Conservation (phyloP, 2,888 invertebrate species). For the Penaeus monodon region DNA sequence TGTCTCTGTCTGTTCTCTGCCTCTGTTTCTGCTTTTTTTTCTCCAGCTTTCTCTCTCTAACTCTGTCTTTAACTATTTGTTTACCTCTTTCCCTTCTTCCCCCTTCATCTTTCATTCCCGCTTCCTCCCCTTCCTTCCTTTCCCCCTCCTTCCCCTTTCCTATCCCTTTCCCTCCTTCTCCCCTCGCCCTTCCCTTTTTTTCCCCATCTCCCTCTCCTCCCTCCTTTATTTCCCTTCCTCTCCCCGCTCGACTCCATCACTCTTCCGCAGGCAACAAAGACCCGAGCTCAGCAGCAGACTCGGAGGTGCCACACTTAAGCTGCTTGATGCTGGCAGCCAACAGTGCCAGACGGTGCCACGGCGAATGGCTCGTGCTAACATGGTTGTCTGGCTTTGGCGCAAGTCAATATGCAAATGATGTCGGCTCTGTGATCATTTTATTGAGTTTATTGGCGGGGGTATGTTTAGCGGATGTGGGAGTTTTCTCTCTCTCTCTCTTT, state of each 20-base stretch:
- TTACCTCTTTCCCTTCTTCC: not conserved
- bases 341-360: too few species aligned
- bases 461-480: not conserved
- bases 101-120: accelerated
- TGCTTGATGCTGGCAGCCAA: too few species aligned
- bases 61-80: too few species aligned
- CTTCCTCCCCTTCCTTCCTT: accelerated
- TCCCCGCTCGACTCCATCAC: not conserved
- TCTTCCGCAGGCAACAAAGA: not conserved
- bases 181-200: not conserved
- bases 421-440: not conserved
- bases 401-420: too few species aligned
- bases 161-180: not conserved
- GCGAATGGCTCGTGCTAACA: too few species aligned
- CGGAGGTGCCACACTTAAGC: too few species aligned
- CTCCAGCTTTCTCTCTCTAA: too few species aligned
- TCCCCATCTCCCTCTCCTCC: not conserved
- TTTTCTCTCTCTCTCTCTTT: too few species aligned
- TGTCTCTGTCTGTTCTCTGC: too few species aligned
- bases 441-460: not conserved
- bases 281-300: too few species aligned
- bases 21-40: too few species aligned
- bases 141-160: not conserved
- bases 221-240: not conserved
- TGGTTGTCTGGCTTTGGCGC: too few species aligned